These are phyloP conservation scores for Andrena minutula DNA, from an alignment of 2,888 invertebrate genomes.

Conservation along the genomic window DNA sequence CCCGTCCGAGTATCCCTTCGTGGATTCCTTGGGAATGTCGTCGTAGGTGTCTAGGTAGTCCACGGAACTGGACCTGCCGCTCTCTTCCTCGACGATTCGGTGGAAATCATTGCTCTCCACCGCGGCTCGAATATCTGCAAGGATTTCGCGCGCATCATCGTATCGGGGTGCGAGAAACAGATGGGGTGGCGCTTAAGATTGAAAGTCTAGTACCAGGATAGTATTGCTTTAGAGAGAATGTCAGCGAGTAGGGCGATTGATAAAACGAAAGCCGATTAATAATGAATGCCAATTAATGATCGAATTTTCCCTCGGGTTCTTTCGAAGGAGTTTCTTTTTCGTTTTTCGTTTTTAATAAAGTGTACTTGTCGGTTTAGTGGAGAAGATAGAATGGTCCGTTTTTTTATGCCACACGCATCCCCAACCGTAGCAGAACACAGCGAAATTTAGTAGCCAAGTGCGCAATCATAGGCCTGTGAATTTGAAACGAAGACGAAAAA, in stretches of 20 bases:
- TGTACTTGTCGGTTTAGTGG: conserved; percentile 12
- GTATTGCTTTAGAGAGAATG: neutral
- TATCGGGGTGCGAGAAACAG: neutral
- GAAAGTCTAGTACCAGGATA: neutral
- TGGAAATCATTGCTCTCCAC: conserved; percentile 53
- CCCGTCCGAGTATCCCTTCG: conserved; percentile 56
- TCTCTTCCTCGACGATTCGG: conserved; percentile 40
- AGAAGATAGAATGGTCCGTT: neutral
- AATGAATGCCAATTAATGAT: conserved; percentile 24
- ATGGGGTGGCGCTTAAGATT: neutral
- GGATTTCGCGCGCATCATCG: neutral
- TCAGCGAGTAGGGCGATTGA: conserved; percentile 21
- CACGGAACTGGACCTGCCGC: conserved; percentile 37
- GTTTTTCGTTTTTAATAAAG: neutral
- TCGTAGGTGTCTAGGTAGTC: conserved; percentile 51
- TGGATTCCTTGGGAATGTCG: conserved; percentile 42
- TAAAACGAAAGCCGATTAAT: conserved; percentile 31
- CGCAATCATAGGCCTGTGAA: conserved; percentile 11
- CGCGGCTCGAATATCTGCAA: conserved; percentile 54
- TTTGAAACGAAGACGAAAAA: conserved; percentile 15
- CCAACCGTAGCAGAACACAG: conserved; percentile 30
- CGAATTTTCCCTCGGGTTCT: neutral
- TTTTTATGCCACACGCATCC: conserved; percentile 5
- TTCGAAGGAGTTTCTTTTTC: conserved; percentile 3
- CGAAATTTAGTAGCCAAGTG: conserved; percentile 42